Percentiles rank a stretch among this genome's conserved stretches.
Evolutionary conservation across 2,797 vertebrate genomes (phyloP).

Genomic region (Lophius americanus): DNA sequence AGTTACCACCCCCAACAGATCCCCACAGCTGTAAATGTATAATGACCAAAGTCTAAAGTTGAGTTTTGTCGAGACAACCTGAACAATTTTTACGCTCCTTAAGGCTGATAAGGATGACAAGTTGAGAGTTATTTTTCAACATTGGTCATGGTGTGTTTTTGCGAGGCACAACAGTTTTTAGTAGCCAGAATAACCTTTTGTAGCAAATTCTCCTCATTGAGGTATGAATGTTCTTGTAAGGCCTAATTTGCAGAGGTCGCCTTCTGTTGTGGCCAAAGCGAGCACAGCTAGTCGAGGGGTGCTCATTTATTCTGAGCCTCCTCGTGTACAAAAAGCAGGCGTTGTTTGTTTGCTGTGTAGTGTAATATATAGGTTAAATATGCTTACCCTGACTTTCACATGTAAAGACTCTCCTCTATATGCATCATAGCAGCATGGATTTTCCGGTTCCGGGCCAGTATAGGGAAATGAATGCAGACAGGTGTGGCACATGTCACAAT

Average conservation of each 20-base stretch:
- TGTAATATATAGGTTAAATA: constrained; percentile 36
- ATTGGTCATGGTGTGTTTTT: neutral
- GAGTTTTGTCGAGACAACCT: too few relatives aligned
- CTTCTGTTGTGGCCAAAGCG: constrained; percentile 22
- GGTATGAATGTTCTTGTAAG: constrained; percentile 11
- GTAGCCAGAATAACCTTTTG: constrained; percentile 8
- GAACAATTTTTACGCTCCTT: too few relatives aligned
- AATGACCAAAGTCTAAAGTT: too few relatives aligned
- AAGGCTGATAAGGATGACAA: too few relatives aligned
- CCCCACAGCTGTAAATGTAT: too few relatives aligned
- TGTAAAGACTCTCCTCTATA: neutral
- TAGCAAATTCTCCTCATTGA: constrained; percentile 4
- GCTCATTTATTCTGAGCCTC: constrained; percentile 32
- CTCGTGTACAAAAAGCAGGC: neutral
- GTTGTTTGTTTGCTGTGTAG: constrained; percentile 38
- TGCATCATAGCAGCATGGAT: constrained; percentile 19
- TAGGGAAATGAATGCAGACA: constrained; percentile 45
- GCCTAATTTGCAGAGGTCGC: constrained; percentile 37
- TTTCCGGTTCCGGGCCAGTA: constrained; percentile 27
- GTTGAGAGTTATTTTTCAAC: too few relatives aligned
- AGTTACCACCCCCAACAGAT: too few relatives aligned
- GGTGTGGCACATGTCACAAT: constrained; percentile 1
- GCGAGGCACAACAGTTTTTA: neutral
- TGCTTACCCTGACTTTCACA: constrained; percentile 42
- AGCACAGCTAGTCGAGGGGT: constrained; percentile 35